Evolutionary conservation across 2,888 invertebrate genomes (phyloP).

Genomic region (Trichogramma dendrolimi): DNA sequence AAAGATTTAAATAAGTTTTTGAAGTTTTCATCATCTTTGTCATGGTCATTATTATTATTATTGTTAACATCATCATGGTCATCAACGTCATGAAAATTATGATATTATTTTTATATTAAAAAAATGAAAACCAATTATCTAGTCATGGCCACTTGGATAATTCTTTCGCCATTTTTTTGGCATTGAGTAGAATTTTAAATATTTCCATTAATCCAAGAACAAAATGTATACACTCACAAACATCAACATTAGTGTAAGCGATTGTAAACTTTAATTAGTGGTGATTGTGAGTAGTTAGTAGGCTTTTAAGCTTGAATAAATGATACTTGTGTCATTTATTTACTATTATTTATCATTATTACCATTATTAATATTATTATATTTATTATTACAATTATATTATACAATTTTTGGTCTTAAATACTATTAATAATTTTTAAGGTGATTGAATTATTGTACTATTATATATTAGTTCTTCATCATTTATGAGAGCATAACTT

Average conservation of each 20-base stretch:
- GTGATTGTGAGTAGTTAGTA: constrained; percentile 18
- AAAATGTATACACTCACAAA: no score
- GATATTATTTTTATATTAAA: constrained; percentile 28
- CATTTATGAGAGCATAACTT: not conserved
- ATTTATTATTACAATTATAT: constrained; percentile 23
- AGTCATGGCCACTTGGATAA: constrained; percentile 51
- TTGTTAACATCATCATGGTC: constrained; percentile 24
- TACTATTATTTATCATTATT: constrained; percentile 11
- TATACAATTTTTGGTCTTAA: not conserved
- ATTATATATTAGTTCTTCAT: constrained; percentile 8
- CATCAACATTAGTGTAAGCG: no score
- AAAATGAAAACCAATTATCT: constrained; percentile 46
- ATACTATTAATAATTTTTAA: not conserved
- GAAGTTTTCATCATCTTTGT: constrained; percentile 25
- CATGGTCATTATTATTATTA: constrained; percentile 20
- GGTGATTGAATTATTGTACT: constrained; percentile 8
- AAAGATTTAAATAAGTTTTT: constrained; percentile 45
- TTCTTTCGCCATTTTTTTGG: no score
- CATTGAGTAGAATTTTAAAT: no score
- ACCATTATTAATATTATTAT: no score
- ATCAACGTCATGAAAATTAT: not conserved
- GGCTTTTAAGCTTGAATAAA: constrained; percentile 15
- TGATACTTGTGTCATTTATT: constrained; percentile 23
- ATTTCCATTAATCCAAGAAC: no score
- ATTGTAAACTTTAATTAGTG: constrained; percentile 16